Evolutionary conservation across 2,888 invertebrate species (phyloP).

Genomic region (Dicyrtoma fusca): DNA sequence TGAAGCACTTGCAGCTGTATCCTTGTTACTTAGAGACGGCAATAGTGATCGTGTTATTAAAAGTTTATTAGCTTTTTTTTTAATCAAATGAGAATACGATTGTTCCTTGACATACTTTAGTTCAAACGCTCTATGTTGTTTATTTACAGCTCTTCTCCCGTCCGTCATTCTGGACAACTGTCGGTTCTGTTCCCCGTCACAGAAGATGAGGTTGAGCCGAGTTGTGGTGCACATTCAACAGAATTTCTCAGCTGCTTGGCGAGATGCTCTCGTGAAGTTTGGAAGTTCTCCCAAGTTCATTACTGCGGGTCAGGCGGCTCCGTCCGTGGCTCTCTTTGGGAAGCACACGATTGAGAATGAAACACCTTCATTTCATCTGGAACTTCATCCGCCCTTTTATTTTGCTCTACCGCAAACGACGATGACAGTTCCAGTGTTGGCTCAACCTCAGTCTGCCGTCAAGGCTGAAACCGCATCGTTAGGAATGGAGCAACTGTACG

Average conservation of each 20-base stretch:
- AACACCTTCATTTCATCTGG: not conserved
- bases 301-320: slow-evolving; percentile 40
- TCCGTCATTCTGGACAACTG: slow-evolving; percentile 44
- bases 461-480: slow-evolving; percentile 20
- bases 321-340: slow-evolving; percentile 35
- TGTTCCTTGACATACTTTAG: too few species aligned
- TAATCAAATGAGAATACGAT: not conserved
- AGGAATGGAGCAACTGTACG: slow-evolving; percentile 10
- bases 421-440: slow-evolving; percentile 14
- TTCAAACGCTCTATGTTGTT: too few species aligned
- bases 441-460: slow-evolving; percentile 22
- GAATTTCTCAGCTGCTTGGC: slow-evolving; percentile 42
- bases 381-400: not conserved
- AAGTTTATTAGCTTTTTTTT: too few species aligned
- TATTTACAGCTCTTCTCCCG: slow-evolving; percentile 39
- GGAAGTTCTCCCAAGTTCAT: slow-evolving; percentile 41
- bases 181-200: slow-evolving; percentile 36
- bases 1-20: too few species aligned
- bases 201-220: slow-evolving; percentile 38
- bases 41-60: too few species aligned
- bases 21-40: too few species aligned
- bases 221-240: slow-evolving; percentile 44
- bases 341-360: not conserved
- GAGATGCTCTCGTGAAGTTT: slow-evolving; percentile 42
- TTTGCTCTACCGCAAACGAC: slow-evolving; percentile 19